phyloP scores from a whole-genome alignment of 64 coral and sea anemone species.

The Pachyseris speciosa region DNA sequence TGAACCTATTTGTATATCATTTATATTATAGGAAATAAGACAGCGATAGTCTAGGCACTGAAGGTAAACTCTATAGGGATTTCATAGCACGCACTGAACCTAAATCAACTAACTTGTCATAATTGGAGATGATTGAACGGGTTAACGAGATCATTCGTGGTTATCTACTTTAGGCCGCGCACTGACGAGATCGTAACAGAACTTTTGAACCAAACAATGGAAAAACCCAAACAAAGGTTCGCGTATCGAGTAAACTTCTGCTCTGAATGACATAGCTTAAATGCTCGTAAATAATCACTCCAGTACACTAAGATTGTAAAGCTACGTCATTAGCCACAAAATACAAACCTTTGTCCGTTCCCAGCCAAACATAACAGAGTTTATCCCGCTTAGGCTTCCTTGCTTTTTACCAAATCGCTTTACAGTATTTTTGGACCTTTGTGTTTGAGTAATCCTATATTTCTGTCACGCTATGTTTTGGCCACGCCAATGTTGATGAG shows the following conservation, averaged over 20 bases:
- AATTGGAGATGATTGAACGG: too few species aligned
- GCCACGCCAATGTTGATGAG: too few species aligned
- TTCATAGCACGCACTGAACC: too few species aligned
- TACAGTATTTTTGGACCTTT: slow-evolving; percentile 48
- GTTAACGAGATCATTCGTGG: too few species aligned
- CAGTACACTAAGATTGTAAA: background rate
- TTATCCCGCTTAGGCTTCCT: slow-evolving; percentile 27
- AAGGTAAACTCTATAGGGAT: too few species aligned
- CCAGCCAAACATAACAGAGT: slow-evolving; percentile 46
- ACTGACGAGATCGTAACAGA: too few species aligned
- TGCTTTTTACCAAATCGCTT: slow-evolving; percentile 38
- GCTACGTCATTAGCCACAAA: slow-evolving; percentile 27
- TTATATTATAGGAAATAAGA: too few species aligned
- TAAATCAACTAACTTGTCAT: too few species aligned
- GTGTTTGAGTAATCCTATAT: slow-evolving; percentile 27
- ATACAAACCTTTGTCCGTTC: slow-evolving; percentile 45
- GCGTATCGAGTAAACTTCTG: background rate
- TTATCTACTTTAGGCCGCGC: too few species aligned
- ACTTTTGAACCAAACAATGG: too few species aligned
- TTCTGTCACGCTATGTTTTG: slow-evolving; percentile 31
- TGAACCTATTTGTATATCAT: too few species aligned
- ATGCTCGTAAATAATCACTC: background rate
- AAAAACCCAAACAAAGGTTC: background rate
- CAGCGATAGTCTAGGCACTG: too few species aligned
- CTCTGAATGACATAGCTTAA: background rate